These are phyloP conservation scores for Odontesthes bonariensis DNA, from an alignment of 2,113 vertebrate species.

Conservation along the genomic window DNA sequence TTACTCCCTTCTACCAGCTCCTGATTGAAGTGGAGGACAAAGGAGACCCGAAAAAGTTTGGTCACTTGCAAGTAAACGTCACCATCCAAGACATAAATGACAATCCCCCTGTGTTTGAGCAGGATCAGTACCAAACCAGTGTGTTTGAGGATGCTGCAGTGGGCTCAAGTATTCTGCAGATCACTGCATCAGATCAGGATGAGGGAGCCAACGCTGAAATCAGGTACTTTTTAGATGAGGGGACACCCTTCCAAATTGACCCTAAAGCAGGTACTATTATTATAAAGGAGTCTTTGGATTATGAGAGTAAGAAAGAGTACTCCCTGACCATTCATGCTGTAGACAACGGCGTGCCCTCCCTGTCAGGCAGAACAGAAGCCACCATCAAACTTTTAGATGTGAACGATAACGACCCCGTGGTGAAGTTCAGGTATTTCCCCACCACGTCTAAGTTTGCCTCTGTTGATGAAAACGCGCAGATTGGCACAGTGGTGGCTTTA, in stretches of 20 bases:
- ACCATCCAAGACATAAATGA: conserved; percentile 97
- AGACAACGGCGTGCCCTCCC: conserved; percentile 89
- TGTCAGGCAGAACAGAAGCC: conserved; percentile 92
- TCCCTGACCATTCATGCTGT: conserved; percentile 91
- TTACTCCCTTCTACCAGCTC: conserved; percentile 90
- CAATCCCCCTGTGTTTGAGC: conserved; percentile 92
- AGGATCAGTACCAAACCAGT: conserved; percentile 89
- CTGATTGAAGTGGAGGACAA: conserved; percentile 96
- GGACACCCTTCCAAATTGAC: conserved; percentile 93
- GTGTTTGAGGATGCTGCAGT: conserved; percentile 91
- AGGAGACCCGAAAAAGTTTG: conserved; percentile 90
- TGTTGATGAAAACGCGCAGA: conserved; percentile 95
- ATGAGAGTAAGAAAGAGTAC: conserved; percentile 90
- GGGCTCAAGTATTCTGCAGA: conserved; percentile 92
- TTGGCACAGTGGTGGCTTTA: conserved; percentile 94
- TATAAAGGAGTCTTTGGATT: conserved; percentile 91
- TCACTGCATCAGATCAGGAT: conserved; percentile 91
- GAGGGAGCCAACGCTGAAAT: conserved; percentile 94
- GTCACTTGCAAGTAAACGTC: conserved; percentile 96
- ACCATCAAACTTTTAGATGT: conserved; percentile 92
- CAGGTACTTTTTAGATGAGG: conserved; percentile 89
- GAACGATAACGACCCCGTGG: conserved; percentile 96
- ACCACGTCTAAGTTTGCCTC: conserved; percentile 96
- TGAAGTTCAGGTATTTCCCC: conserved; percentile 94
- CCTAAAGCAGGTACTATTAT: conserved; percentile 90